Evolutionary conservation across 2,888 invertebrate genomes (phyloP).

Genomic region (Synergus gifuensis): DNA sequence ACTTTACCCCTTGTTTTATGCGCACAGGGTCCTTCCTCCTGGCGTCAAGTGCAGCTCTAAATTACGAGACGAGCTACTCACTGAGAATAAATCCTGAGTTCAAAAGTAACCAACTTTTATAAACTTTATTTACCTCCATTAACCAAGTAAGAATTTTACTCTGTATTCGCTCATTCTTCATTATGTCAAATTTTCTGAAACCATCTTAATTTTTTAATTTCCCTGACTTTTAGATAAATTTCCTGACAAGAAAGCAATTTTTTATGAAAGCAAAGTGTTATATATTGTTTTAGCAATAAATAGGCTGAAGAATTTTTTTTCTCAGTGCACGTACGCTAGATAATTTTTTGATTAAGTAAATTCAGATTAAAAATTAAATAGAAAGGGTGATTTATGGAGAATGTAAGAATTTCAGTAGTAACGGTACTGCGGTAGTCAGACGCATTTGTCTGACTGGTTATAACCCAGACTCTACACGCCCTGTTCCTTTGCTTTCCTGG

Average conservation of each 20-base stretch:
- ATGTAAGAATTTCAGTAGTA: neutral
- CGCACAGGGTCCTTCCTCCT: neutral
- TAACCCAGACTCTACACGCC: slow-evolving; percentile 15
- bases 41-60: neutral
- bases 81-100: neutral
- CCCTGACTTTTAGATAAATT: no score
- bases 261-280: no score
- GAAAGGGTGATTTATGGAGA: neutral
- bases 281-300: no score
- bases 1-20: slow-evolving; percentile 27
- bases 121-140: neutral
- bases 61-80: slow-evolving; percentile 12
- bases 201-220: no score
- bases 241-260: no score
- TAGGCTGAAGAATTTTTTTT: no score
- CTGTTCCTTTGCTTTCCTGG: neutral
- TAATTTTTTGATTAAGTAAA: neutral
- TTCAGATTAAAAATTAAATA: neutral
- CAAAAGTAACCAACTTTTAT: neutral
- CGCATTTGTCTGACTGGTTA: slow-evolving; percentile 27
- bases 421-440: slow-evolving; percentile 22
- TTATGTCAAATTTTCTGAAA: neutral
- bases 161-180: neutral
- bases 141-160: neutral
- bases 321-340: no score